Conservation (phyloP, 1,140 invertebrate genomes). For the Vollenhovia emeryi region DNA sequence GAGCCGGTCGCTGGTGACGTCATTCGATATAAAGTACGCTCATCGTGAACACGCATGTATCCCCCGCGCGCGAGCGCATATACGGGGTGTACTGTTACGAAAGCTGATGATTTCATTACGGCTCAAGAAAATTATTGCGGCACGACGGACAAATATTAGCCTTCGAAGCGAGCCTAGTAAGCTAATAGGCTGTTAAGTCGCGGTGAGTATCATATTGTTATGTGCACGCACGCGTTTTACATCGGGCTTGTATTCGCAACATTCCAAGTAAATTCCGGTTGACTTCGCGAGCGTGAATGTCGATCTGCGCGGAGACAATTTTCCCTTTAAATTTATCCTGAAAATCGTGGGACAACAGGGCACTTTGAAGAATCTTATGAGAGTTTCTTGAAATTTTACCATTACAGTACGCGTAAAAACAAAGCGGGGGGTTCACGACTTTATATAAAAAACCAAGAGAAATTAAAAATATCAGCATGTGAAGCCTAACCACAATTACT, state of each 20-base stretch:
- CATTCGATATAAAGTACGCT: slow-evolving; percentile 47
- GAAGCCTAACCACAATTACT: too few species aligned
- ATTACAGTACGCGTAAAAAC: too few species aligned
- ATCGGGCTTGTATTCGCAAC: neutral
- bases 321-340: too few species aligned
- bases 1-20: slow-evolving; percentile 48
- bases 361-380: too few species aligned
- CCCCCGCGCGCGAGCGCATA: neutral
- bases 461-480: too few species aligned
- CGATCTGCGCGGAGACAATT: too few species aligned
- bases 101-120: neutral
- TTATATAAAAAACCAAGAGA: too few species aligned
- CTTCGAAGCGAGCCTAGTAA: neutral
- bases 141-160: neutral
- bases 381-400: too few species aligned
- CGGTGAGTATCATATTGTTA: neutral
- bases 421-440: too few species aligned
- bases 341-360: too few species aligned
- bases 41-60: slow-evolving; percentile 6
- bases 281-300: neutral
- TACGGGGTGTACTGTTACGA: slow-evolving; percentile 4
- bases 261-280: neutral
- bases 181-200: neutral
- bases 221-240: too few species aligned
- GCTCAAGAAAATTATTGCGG: neutral